Conservation (phyloP, 1,140 invertebrate genomes). For the Drosophila tropicalis region DNA sequence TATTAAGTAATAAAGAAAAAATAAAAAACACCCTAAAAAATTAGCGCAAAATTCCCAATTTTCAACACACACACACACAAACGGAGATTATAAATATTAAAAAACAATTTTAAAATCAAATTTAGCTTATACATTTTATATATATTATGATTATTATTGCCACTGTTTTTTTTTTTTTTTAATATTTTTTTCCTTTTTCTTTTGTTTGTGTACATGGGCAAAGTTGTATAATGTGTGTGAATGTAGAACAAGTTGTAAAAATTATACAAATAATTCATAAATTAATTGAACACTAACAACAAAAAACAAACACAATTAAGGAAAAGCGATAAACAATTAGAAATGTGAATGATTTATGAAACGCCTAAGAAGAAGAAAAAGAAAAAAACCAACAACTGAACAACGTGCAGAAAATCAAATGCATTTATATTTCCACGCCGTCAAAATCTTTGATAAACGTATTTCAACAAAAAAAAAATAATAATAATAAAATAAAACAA, state of each 20-base stretch:
- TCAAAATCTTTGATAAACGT: conserved; percentile 69
- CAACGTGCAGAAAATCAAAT: conserved; percentile 64
- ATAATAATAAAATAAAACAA: conserved; percentile 46
- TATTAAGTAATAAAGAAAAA: conserved; percentile 63
- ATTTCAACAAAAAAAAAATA: conserved; percentile 40
- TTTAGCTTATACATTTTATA: conserved; percentile 38
- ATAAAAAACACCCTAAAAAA: conserved; percentile 52
- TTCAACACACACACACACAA: conserved; percentile 58
- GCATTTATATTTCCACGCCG: conserved; percentile 76
- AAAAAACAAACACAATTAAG: background rate
- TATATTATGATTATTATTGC: conserved; percentile 41
- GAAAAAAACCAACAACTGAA: conserved; percentile 32
- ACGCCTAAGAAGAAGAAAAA: conserved; percentile 50
- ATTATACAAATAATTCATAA: conserved; percentile 35
- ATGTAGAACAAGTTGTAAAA: conserved; percentile 37
- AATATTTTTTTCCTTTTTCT: background rate
- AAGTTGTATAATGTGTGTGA: conserved; percentile 11
- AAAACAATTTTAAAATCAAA: conserved; percentile 69
- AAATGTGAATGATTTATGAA: conserved; percentile 39
- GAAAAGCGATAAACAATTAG: conserved; percentile 13
- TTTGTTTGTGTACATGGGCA: conserved; percentile 54
- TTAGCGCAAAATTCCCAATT: conserved; percentile 78
- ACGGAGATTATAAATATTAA: conserved; percentile 75
- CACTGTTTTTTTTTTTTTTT: background rate
- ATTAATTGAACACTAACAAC: conserved; percentile 26